Evolutionary conservation across 2,797 vertebrate species (phyloP).

Genomic region (Zalophus californianus): DNA sequence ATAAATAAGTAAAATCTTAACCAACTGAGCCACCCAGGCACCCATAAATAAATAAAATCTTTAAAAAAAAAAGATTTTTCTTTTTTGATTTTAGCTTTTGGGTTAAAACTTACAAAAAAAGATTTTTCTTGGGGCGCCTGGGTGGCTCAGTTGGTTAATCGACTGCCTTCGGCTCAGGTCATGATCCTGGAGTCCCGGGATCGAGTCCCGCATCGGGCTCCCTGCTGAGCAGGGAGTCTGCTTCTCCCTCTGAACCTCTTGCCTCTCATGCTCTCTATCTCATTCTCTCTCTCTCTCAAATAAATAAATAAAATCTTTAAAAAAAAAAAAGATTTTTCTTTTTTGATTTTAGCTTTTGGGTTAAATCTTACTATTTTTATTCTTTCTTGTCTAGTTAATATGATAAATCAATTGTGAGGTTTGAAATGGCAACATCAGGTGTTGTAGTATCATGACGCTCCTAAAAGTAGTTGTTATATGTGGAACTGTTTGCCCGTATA

Average conservation of each 20-base stretch:
- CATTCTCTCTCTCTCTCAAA: too few relatives aligned
- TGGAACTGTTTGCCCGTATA: background rate
- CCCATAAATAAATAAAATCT: too few relatives aligned
- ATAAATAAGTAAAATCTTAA: too few relatives aligned
- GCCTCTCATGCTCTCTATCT: too few relatives aligned
- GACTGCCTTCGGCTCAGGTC: too few relatives aligned
- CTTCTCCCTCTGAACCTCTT: too few relatives aligned
- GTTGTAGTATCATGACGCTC: background rate
- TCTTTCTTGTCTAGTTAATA: background rate
- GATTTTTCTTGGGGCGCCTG: background rate
- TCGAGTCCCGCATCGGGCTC: too few relatives aligned
- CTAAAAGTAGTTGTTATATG: background rate
- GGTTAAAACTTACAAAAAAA: background rate
- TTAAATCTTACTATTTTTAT: conserved; percentile 24
- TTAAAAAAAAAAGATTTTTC: background rate
- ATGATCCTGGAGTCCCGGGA: too few relatives aligned
- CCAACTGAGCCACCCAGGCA: too few relatives aligned
- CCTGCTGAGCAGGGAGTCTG: too few relatives aligned
- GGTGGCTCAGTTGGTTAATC: too few relatives aligned
- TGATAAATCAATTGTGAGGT: background rate
- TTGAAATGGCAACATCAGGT: background rate
- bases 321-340: background rate
- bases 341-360: background rate
- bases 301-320: too few relatives aligned
- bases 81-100: conserved; percentile 7